Base-by-base conservation (phyloP, 1,140 invertebrate genomes). In the Calliopsis andreniformis region DNA sequence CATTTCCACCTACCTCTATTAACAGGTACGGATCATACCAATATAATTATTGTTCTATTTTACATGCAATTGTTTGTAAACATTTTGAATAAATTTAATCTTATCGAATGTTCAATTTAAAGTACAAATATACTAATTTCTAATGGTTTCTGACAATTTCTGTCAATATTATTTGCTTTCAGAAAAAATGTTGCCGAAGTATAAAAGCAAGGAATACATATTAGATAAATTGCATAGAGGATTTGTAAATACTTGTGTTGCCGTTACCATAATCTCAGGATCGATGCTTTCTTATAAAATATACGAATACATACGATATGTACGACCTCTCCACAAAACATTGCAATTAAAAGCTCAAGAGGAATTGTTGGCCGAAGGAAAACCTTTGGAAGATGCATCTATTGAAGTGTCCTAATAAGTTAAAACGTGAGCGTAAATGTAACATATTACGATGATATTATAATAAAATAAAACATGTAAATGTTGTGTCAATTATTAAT, bases 351-450 rank as follows among this genome's bases (percentile, higher is more conserved):
- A 79, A 51, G 7, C 32, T 0, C 14, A 87, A 32, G 58, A 84
- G 59, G 83, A 87, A 49, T 64, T 91, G 1, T 56, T 91, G 28
- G 35, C 56, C 25, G 90, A 90, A 83, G 90, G 89, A 42, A 79
- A 28, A 63, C 78, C 55, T 39, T n/a, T 70, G 32, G 25, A 53
- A 61, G 55, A 56, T 20, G 16, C 23, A 39, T 14, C 25, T n/a
- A 8, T 18, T 35, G 49, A 76, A 42, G 0, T 76, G 53, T 8
- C 28, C 28, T 23, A 67, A 39, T 35, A 59, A 42, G 58, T 16
- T 32, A 56, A n/a, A 23, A 18, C 8, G 2, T 35, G 45, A 8
- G 5, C 2, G 23, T 3, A 32, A 1, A 71, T 42, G 47, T 55
- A 32, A 8, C 20, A 6, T 76, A 10, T 39, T 39, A 39, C 35